Base-by-base conservation (phyloP, 2,113 vertebrate species). In the Gnathonemus echidnorhynchus region DNA sequence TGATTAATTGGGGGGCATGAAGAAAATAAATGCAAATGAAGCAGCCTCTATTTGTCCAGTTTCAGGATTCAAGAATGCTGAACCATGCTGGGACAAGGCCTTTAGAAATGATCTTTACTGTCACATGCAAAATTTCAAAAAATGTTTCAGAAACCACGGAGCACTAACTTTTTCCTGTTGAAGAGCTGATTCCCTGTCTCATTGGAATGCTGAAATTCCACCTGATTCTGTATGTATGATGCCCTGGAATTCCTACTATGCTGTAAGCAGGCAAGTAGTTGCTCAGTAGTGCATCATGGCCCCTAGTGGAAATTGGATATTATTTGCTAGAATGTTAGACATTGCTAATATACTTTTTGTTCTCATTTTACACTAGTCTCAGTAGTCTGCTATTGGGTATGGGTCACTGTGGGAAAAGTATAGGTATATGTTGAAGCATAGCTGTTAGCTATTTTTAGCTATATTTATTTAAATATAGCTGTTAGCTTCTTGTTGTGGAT, bases 1-100 rank as follows among this genome's bases (percentile, higher is more conserved):
- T 88, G 48, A 56, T 62, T 45, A 62, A 84, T 66, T 77, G 35
- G 24, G n/a, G 84, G 24, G 46, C 7, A 88, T 88, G 85, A 91
- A 91, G 27, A 89, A 21, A 66, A 89, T 89, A 89, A 91, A 92
- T 85, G 88, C 83, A 90, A 52, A 89, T 87, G 70, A 58, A 35
- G 13, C 39, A 58, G 21, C 62, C 24, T 70, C 62, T 31, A 11
- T 70, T 70, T 70, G 62, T 74, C n/a, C 11, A 31, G 3, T 27
- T 0, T 74, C 66, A 74, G 27, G n/a, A 24, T 85, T 48, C 9
- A 3, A 9, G 45, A 48, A 42, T 19, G 45, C 45, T 24, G 42
- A 85, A n/a, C 15, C 83, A 42, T 85, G 83, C 42, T 45, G 83
- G 83, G 19, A 85, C 8, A 84, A 46, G 80, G 15, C 56, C 21